phyloP scores from a whole-genome alignment of 2,888 invertebrate genomes.

The Chrysomela aeneicollis region DNA sequence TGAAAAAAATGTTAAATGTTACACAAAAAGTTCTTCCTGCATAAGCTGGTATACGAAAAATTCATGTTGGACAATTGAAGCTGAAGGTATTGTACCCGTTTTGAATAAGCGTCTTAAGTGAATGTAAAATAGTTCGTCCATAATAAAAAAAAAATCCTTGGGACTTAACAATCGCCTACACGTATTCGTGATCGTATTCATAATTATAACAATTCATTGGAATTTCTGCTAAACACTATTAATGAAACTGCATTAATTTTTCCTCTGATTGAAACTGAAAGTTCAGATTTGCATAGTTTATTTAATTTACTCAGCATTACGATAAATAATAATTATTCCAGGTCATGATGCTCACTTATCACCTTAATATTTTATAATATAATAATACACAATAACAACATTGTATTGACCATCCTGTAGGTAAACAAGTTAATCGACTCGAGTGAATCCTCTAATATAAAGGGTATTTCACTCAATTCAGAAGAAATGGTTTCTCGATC shows the following conservation, averaged over 20 bases:
- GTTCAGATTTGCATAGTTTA: background rate
- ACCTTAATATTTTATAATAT: too few relatives aligned
- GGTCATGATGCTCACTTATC: background rate
- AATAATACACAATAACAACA: too few relatives aligned
- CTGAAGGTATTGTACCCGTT: too few relatives aligned
- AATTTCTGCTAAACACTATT: background rate
- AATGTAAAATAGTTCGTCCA: background rate
- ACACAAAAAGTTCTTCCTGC: too few relatives aligned
- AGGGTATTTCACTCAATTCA: too few relatives aligned
- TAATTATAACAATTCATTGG: conserved; percentile 1
- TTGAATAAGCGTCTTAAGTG: background rate
- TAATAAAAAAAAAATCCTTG: background rate
- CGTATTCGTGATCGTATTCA: background rate
- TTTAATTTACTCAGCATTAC: background rate
- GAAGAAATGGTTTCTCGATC: too few relatives aligned
- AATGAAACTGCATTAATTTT: background rate
- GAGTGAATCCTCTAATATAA: too few relatives aligned
- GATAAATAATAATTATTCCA: background rate
- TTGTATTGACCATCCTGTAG: too few relatives aligned
- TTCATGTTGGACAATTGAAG: too few relatives aligned
- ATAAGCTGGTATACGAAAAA: too few relatives aligned
- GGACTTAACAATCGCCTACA: background rate
- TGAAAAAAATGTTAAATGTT: too few relatives aligned
- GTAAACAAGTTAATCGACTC: too few relatives aligned
- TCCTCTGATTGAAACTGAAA: background rate